These are phyloP conservation scores for Clangula hyemalis DNA, from an alignment of 2,797 vertebrate species.

Conservation along the genomic window DNA sequence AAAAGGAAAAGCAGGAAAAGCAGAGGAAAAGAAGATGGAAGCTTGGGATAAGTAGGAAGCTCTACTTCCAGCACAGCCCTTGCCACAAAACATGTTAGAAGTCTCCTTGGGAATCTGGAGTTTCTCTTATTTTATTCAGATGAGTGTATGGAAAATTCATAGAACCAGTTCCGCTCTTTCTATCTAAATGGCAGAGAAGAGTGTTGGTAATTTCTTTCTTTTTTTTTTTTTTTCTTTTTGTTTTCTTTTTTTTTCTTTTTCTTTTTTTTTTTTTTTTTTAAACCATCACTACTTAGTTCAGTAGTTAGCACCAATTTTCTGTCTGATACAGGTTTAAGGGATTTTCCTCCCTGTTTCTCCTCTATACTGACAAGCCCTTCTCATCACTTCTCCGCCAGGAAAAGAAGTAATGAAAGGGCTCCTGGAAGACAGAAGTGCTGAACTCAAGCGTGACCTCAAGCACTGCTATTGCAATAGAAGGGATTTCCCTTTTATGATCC, in stretches of 20 bases:
- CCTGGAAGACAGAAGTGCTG: slow-evolving; percentile 32
- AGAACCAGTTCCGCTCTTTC: slow-evolving; percentile 1
- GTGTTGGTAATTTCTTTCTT: not conserved
- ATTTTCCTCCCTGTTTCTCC: slow-evolving; percentile 19
- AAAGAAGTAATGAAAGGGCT: not conserved
- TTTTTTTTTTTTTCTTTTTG: too few species aligned
- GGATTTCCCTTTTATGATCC: slow-evolving; percentile 64
- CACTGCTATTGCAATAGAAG: slow-evolving; percentile 43
- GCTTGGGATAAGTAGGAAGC: not conserved
- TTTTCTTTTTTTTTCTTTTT: not conserved
- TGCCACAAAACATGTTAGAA: not conserved
- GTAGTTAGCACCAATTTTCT: slow-evolving; percentile 9
- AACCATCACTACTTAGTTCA: not conserved
- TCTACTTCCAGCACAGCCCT: not conserved
- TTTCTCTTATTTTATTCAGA: not conserved
- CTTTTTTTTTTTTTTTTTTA: not conserved
- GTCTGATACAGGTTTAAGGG: not conserved
- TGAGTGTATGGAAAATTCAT: slow-evolving; percentile 5
- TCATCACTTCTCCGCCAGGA: slow-evolving; percentile 3
- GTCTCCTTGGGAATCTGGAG: not conserved
- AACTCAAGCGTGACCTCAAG: slow-evolving; percentile 46
- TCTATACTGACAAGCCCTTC: not conserved
- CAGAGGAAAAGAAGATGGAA: not conserved
- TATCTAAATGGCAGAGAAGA: not conserved
- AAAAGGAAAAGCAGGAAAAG: not conserved